Evolutionary conservation across 2,888 invertebrate species (phyloP).

Genomic region (Drosophila niveifrons): DNA sequence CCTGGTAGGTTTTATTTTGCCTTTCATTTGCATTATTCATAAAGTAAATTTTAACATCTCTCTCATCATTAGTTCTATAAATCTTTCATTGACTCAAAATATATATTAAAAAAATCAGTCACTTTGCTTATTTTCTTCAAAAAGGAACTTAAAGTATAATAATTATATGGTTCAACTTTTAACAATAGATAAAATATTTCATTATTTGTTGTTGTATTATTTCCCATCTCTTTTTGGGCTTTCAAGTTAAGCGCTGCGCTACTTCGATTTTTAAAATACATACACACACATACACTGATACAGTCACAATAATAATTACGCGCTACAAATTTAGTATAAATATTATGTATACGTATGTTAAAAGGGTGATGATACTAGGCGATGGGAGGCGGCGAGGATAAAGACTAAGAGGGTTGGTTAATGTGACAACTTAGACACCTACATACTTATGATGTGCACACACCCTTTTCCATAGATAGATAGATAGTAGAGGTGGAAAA

Average conservation of each 20-base stretch:
- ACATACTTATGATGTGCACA: conserved; percentile 27
- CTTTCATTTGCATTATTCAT: conserved; percentile 40
- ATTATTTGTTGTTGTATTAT: conserved; percentile 21
- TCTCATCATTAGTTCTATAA: conserved; percentile 25
- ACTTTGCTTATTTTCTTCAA: conserved; percentile 56
- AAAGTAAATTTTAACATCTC: conserved; percentile 57
- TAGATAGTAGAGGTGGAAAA: too few relatives aligned
- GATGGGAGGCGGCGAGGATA: background rate
- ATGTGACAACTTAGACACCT: conserved; percentile 45
- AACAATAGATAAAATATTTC: conserved; percentile 57
- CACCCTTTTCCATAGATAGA: conserved; percentile 24
- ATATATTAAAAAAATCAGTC: conserved; percentile 82
- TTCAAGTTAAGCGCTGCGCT: conserved; percentile 52
- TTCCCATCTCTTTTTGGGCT: conserved; percentile 1
- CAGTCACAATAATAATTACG: conserved; percentile 47
- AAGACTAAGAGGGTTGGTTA: conserved; percentile 28
- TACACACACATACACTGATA: conserved; percentile 62
- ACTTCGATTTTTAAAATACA: conserved; percentile 50
- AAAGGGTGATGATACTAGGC: conserved; percentile 12
- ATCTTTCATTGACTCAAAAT: conserved; percentile 67
- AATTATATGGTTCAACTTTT: conserved; percentile 55
- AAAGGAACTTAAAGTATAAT: conserved; percentile 74
- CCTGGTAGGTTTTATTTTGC: conserved; percentile 71
- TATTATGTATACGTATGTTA: conserved; percentile 39
- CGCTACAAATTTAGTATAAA: conserved; percentile 56